Conservation (phyloP, 2,113 vertebrate species). For the Chunga burmeisteri region DNA sequence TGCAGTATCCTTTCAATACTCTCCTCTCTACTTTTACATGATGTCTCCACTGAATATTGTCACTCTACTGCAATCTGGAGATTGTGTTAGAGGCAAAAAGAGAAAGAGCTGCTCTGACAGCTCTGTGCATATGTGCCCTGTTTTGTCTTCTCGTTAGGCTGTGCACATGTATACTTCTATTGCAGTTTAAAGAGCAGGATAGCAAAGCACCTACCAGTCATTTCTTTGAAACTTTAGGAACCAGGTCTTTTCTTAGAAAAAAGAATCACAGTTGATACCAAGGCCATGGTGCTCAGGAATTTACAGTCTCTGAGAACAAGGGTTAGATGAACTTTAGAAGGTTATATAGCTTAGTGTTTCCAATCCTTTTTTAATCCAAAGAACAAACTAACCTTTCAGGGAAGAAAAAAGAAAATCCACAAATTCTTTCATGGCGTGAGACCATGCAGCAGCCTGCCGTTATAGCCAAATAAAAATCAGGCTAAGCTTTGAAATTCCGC, state of each 20-base stretch:
- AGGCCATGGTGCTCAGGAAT: not conserved
- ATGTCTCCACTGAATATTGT: not conserved
- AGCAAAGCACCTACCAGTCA: not conserved
- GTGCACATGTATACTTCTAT: not conserved
- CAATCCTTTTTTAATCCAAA: not conserved
- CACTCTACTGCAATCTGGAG: not conserved
- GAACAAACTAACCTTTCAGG: slow-evolving; percentile 21
- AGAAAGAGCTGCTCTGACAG: not conserved
- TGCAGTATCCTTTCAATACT: not conserved
- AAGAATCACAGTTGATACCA: not conserved
- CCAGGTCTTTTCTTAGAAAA: not conserved
- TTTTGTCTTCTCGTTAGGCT: not conserved
- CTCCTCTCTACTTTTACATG: not conserved
- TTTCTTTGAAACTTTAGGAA: not conserved
- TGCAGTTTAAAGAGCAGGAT: not conserved
- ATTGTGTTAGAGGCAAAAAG: not conserved
- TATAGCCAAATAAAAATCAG: slow-evolving; percentile 48
- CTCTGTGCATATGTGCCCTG: not conserved
- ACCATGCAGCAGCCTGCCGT: not conserved
- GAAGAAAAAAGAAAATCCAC: not conserved
- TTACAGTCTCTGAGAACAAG: not conserved
- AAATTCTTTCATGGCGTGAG: not conserved
- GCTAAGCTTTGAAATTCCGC: slow-evolving; percentile 49
- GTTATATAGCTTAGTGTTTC: not conserved
- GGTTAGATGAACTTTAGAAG: not conserved